Base-by-base conservation (phyloP, 1,140 invertebrate species). In the Lysiphlebus fabarum region DNA sequence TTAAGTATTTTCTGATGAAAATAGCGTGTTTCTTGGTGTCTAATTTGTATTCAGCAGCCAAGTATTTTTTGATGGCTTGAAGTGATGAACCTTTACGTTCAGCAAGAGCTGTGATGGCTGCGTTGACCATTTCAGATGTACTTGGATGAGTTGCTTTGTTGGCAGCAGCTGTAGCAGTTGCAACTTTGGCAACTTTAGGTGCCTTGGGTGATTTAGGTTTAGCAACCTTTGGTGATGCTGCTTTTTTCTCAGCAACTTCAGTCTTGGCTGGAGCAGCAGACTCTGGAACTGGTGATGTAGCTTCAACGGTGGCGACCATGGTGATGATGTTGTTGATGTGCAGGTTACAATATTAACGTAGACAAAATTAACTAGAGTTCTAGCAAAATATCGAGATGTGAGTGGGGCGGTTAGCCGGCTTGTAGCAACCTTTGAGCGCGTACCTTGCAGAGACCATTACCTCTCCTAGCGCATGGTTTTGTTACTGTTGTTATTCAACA, bases 41-140 rank as follows among this genome's bases (percentile, higher is more conserved):
- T 12, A 83, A 73, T 51, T 83, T 84, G 74, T 84, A 84, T 54
- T 78, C 80, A 9, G 79, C 73, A 37, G 76, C 67, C 49, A 86
- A 82, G 71, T 85, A 86, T 67, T 86, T 86, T 69, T 86, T 85
- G 69, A 86, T 86, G 17, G 84, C 84, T 62, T 82, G 77, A 38
- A 85, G 72, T 1, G 84, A 85, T 5, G 83, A 85, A 8, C 84
- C 84, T 60, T 80, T 80, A 45, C 82, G 76, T 61, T 86, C 84
- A 62, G 85, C 85, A 56, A 87, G 68, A 43, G 71, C 75, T 54
- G 75, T 78, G 65, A 87, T 86, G 33, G 85, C 84, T 51, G 74
- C 78, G 63, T 74, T 81, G 2, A 87, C 80, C 82, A 82, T 82
- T 65, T 81, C 78, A 10, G 79, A 74, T 0, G 78, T 81, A 62